These are phyloP conservation scores for Forficula auricularia DNA, from an alignment of 1,140 invertebrate genomes.

Conservation along the genomic window DNA sequence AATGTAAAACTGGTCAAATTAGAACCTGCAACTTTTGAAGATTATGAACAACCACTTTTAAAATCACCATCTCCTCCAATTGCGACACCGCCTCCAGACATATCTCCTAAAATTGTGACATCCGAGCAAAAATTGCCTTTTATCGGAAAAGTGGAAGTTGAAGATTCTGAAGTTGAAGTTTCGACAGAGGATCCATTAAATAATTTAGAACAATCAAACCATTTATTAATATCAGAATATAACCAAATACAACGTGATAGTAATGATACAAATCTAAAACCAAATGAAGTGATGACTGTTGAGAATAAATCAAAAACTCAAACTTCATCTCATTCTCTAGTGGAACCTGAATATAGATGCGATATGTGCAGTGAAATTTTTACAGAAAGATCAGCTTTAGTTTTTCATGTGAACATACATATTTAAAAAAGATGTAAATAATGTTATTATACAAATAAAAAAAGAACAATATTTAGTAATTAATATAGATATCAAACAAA, in stretches of 20 bases:
- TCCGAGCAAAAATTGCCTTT: background rate
- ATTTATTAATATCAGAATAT: too few species aligned
- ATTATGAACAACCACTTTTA: constrained; percentile 5
- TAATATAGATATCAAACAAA: too few species aligned
- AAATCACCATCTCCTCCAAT: constrained; percentile 9
- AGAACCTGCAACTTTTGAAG: constrained; percentile 27
- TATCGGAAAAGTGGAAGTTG: constrained; percentile 4
- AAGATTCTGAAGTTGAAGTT: constrained; percentile 5
- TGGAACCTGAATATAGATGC: constrained; percentile 31
- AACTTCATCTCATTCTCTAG: background rate
- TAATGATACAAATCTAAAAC: constrained; percentile 17
- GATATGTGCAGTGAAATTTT: constrained; percentile 66
- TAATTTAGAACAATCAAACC: too few species aligned
- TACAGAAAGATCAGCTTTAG: constrained; percentile 45
- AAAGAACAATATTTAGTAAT: too few species aligned
- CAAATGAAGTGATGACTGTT: constrained; percentile 17
- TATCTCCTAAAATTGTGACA: constrained; percentile 6
- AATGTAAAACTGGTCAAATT: constrained; percentile 29
- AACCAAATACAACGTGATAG: too few species aligned
- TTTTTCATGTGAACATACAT: constrained; percentile 61
- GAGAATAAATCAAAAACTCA: constrained; percentile 17
- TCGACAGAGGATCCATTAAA: constrained; percentile 5
- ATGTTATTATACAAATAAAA: background rate
- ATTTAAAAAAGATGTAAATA: constrained; percentile 30
- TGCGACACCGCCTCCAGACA: background rate